Evolutionary conservation across 2,888 invertebrate genomes (phyloP), one percentile per base, ranked within the genome.

Genomic region (Acleris emargana): DNA sequence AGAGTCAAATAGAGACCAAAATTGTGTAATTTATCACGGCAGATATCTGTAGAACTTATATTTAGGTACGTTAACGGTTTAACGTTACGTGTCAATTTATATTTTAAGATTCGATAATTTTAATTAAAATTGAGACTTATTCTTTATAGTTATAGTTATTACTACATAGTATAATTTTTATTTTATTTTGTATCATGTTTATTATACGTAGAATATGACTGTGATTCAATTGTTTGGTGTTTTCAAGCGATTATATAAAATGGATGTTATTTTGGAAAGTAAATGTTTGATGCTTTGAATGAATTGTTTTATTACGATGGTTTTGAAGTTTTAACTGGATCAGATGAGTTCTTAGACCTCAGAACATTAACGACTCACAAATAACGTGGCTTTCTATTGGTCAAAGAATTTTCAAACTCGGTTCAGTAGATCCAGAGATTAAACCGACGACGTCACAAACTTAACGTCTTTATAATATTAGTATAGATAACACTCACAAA

Each of bases 181-280:
- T n/a, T 38, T 16, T 45, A 16, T 45, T 32, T 45, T 45, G 17
- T n/a, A 17, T 17, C 43, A 20, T 7, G 6, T 38, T 38, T 6
- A 20, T 38, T 58, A 47, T 52, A 28, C 32, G 20, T 18, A 25
- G 49, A 25, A 47, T 20, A 54, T 4, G 17, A 28, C 59, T 64
- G 64, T 64, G 64, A 60, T 64, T 64, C 25, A 59, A 64, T 45
- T 58, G 53, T 51, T 50, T 59, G 49, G 50, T 55, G 42, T 50
- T 42, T 50, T 64, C 43, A 55, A 50, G 43, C 49, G 16, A 50
- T 17, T 50, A 49, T 58, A 25, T 42, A 58, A 28, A 49, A 42
- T 45, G 18, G 6, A 50, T 55, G 47, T 50, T 5, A 57, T 22
- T 25, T 22, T 57, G 25, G 32, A 50, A 53, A 58, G 18, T 67